These are phyloP conservation scores for Coronaproctus castanopsis DNA, from an alignment of 2,888 invertebrate species.

Conservation along the genomic window DNA sequence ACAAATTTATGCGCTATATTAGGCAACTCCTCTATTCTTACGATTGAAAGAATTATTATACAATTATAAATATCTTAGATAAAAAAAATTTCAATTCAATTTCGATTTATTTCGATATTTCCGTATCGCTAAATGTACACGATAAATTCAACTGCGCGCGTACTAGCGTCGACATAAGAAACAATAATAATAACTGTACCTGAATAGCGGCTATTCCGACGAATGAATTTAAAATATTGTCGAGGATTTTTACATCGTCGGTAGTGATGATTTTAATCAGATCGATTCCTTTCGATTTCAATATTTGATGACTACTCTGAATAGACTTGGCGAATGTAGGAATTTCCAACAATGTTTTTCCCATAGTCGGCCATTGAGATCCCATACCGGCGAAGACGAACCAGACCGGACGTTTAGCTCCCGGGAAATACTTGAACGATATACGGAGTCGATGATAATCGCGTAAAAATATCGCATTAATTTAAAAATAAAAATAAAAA, in stretches of 20 bases:
- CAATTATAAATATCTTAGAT: too few species aligned
- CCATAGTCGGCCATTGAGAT: conserved; percentile 74
- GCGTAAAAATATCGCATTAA: too few species aligned
- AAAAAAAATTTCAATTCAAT: too few species aligned
- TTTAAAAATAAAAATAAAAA: not conserved
- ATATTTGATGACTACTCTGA: conserved; percentile 37
- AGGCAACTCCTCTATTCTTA: too few species aligned
- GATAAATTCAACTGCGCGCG: too few species aligned
- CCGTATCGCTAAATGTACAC: too few species aligned
- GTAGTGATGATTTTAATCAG: conserved; percentile 40
- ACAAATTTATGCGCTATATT: too few species aligned
- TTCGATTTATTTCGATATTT: too few species aligned
- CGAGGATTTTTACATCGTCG: conserved; percentile 39
- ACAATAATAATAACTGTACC: conserved; percentile 23
- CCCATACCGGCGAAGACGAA: conserved; percentile 86
- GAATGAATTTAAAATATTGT: conserved; percentile 48
- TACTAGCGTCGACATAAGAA: too few species aligned
- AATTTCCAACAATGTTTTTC: conserved; percentile 47
- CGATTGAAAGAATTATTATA: too few species aligned
- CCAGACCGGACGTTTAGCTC: conserved; percentile 51
- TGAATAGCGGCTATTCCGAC: conserved; percentile 49
- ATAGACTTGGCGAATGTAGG: conserved; percentile 53
- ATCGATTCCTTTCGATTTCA: conserved; percentile 42
- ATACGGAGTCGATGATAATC: too few species aligned
- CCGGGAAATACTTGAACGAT: conserved; percentile 39